Evolutionary conservation across 2,888 invertebrate species (phyloP), one percentile per base, ranked within the genome.

Genomic region (Cerceris ruficornis): DNA sequence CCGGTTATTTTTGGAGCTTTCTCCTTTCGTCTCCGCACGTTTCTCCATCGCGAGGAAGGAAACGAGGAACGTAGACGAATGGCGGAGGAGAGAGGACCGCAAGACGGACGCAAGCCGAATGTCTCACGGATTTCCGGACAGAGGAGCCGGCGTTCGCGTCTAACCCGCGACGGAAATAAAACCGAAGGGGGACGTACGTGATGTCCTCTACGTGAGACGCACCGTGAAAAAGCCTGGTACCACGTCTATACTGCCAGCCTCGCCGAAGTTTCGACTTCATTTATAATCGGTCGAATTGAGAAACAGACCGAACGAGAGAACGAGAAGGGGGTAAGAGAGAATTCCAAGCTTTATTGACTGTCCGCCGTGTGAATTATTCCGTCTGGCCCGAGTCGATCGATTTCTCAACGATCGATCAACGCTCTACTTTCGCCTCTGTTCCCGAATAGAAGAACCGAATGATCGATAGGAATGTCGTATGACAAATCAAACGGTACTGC

Each of bases 51-150:
- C 62, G 72, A 42, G 7, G 60, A 61, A 65, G 57, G 74, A 65
- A 69, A 61, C 46, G 70, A 65, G 52, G 50, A 77, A 70, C 65
- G 55, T 42, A 14, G 71, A 78, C 68, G 75, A 66, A 59, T 14
- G 69, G 50, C 68, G 59, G 17, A 55, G 66, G 49, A 13, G 14
- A 66, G 50, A 50, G 49, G 11, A n/a, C 43, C 43, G 57, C 67
- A 46, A 69, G 68, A 69, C 62, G 73, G 66, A 71, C 72, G 79
- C 70, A 60, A 71, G 73, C 64, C 77, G 67, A 73, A 70, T 69
- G 83, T 83, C 81, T 83, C 78, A 83, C 78, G 75, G 84, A 84
- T 85, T 75, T 81, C 81, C 71, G 81, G 81, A 80, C 75, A 75
- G 69, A 64, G 72, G 49, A 49, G 57, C 55, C 50, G 41, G 46